Base-by-base conservation (phyloP, 2,888 invertebrate species). In the Athalia rosae region DNA sequence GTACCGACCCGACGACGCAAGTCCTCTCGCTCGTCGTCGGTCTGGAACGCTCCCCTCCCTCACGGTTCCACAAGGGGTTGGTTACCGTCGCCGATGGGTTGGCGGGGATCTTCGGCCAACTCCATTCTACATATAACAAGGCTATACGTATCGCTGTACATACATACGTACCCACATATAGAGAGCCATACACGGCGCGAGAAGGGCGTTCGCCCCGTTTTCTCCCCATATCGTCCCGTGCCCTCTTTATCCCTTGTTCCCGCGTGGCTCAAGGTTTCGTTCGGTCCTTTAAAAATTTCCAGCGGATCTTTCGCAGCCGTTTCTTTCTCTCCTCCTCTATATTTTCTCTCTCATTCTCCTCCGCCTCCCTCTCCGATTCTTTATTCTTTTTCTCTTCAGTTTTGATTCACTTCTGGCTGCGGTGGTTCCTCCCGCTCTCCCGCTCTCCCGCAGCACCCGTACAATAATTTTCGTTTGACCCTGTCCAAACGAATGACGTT, bases 231-330 rank as follows among this genome's bases (percentile, higher is more conserved):
- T 43, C 53, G 53, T n/a, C 41, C 41, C 58, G 43, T 43, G 56
- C 58, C 71, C 56, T 71, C 67, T 67, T 67, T 67, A 67, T 56
- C 71, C 71, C 71, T 71, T 71, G 71, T 71, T 71, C 71, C 71
- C 71, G 43, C 71, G 43, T 71, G 45, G 58, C 71, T 71, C 13
- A 71, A 71, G 71, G 58, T 71, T 71, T 71, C 58, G 43, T 71
- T 43, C 28, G 28, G 28, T 28, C 56, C 58, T 58, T 58, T 71
- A 58, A 63, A 63, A 63, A 28, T 41, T 61, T 53, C 7, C 7
- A 53, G 4, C 11, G 11, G 53, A 11, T 53, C 53, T 53, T 53
- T 53, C 11, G 53, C 53, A 53, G 53, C 53, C 53, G 53, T 53
- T 53, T 11, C 53, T 53, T 53, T 53, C n/a, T 53, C 53, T 28